A percentile compares a stretch with the other conserved stretches of the same genome.
Evolutionary conservation across 2,888 invertebrate genomes (phyloP).

Genomic region (Tipula unca): DNA sequence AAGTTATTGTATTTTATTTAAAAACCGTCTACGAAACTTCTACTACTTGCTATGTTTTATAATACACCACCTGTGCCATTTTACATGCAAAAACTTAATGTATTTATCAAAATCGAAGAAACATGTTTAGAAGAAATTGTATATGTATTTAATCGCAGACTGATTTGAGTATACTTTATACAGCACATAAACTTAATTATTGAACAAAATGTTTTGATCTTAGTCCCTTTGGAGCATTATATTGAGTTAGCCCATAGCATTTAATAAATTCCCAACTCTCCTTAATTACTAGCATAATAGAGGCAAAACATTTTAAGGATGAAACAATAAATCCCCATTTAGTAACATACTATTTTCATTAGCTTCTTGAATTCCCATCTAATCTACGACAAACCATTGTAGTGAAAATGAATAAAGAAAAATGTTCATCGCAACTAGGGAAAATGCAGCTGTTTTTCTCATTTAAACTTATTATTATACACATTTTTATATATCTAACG

Average conservation of each 20-base stretch:
- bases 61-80: too few species aligned
- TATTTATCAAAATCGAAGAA: too few species aligned
- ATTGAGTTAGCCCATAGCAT: background rate
- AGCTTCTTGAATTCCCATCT: slow-evolving; percentile 14
- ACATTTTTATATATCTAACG: background rate
- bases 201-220: background rate
- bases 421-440: background rate
- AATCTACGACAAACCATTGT: background rate
- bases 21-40: too few species aligned
- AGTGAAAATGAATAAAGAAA: background rate
- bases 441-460: background rate
- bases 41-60: too few species aligned
- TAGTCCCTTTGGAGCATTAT: background rate
- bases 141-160: background rate
- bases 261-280: slow-evolving; percentile 8
- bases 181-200: background rate
- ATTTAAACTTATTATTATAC: background rate
- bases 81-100: too few species aligned
- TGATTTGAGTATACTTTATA: background rate
- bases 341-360: background rate
- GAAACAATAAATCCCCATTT: background rate
- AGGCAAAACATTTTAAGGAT: background rate
- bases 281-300: background rate
- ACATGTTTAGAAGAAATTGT: too few species aligned
- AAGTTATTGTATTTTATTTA: too few species aligned